Percentiles rank a stretch among this genome's conserved stretches.
Evolutionary conservation across 2,888 invertebrate species (phyloP).

Genomic region (Erannis defoliaria): DNA sequence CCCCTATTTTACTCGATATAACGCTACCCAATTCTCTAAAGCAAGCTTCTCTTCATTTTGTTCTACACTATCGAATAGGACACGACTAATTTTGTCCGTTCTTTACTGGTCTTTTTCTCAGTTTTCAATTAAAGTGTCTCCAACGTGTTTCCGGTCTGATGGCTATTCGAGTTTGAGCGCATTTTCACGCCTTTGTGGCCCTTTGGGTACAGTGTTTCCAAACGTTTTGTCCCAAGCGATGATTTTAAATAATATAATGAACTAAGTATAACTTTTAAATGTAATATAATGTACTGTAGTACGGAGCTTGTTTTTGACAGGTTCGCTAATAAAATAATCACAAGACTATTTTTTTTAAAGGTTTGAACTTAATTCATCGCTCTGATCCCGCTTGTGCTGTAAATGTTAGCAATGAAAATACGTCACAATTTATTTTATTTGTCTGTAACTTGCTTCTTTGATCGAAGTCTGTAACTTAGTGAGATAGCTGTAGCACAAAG

Average conservation of each 20-base stretch:
- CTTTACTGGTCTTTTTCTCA: conserved; percentile 58
- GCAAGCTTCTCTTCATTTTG: conserved; percentile 50
- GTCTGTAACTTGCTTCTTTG: too few relatives aligned
- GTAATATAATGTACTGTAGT: too few relatives aligned
- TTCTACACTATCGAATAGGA: conserved; percentile 45
- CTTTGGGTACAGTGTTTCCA: conserved; percentile 50
- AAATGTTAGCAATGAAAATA: too few relatives aligned
- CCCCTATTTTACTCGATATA: conserved; percentile 37
- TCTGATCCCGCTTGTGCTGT: too few relatives aligned
- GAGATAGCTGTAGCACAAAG: too few relatives aligned
- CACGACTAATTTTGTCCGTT: conserved; percentile 63
- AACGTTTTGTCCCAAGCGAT: conserved; percentile 21
- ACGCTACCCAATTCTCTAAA: conserved; percentile 59
- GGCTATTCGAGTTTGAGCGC: conserved; percentile 54
- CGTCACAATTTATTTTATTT: too few relatives aligned
- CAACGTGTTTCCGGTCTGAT: conserved; percentile 66
- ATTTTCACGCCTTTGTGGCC: conserved; percentile 63
- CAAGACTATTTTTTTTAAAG: too few relatives aligned
- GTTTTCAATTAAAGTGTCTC: conserved; percentile 67
- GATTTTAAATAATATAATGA: background rate
- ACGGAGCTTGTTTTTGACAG: too few relatives aligned
- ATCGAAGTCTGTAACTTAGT: too few relatives aligned
- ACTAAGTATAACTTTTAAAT: too few relatives aligned
- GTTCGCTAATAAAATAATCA: too few relatives aligned
- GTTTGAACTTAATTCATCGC: too few relatives aligned